Conservation (phyloP, 1,140 invertebrate species). For the Eriosoma lanigerum region DNA sequence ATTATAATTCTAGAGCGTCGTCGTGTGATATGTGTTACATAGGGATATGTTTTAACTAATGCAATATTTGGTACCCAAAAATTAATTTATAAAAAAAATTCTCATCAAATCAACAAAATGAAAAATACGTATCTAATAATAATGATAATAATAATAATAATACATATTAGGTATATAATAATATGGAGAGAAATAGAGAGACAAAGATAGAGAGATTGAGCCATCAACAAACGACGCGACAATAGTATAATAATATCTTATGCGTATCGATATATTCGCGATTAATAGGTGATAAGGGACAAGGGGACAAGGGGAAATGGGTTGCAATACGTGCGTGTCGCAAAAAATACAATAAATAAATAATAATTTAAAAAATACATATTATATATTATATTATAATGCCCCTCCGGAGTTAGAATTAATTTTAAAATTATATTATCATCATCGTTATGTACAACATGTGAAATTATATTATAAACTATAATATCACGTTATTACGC, state of each 20-base stretch:
- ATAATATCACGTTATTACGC: too few species aligned
- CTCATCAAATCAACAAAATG: conserved; percentile 8
- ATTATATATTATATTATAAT: conserved; percentile 42
- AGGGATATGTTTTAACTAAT: conserved; percentile 51
- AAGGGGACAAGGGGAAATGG: background rate
- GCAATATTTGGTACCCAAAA: conserved; percentile 43
- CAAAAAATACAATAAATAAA: background rate
- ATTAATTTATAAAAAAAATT: conserved; percentile 22
- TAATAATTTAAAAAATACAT: conserved; percentile 13
- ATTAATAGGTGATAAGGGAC: too few species aligned
- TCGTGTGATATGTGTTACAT: conserved; percentile 50
- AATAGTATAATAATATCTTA: background rate
- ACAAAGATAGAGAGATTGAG: conserved; percentile 26
- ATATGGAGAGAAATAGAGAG: background rate
- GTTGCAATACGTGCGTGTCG: background rate
- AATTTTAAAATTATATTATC: background rate
- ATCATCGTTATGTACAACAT: conserved; percentile 48
- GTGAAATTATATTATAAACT: background rate
- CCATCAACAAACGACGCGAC: conserved; percentile 51
- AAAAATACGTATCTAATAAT: conserved; percentile 12
- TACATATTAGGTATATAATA: background rate
- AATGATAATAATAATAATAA: conserved; percentile 18
- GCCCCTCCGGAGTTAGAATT: conserved; percentile 16
- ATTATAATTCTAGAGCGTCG: conserved; percentile 49
- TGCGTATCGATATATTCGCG: too few species aligned